phyloP scores from a whole-genome alignment of 64 coral and sea anemone genomes.

The Montipora capricornis region DNA sequence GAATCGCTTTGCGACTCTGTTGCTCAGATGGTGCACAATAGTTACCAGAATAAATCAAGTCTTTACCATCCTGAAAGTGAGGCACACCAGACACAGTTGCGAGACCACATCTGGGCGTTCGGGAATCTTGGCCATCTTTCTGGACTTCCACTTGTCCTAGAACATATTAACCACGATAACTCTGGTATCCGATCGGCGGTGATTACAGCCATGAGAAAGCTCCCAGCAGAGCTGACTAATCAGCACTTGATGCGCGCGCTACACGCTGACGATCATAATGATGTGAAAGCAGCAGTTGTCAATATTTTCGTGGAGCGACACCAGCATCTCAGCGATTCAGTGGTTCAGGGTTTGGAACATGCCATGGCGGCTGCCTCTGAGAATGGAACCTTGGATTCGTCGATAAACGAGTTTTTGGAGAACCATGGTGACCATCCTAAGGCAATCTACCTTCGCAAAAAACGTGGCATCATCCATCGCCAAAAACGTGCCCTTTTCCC shows the following conservation, averaged over 20 bases:
- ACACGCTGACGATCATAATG: conserved; percentile 78
- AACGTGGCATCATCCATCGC: conserved; percentile 58
- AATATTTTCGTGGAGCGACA: conserved; percentile 90
- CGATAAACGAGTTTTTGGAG: conserved; percentile 81
- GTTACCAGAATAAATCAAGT: conserved; percentile 80
- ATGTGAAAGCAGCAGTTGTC: conserved; percentile 90
- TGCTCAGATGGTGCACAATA: conserved; percentile 73
- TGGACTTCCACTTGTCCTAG: conserved; percentile 75
- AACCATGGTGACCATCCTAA: conserved; percentile 86
- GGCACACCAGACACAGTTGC: conserved; percentile 72
- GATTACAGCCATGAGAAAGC: conserved; percentile 84
- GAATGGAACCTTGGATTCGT: conserved; percentile 75
- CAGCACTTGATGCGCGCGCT: conserved; percentile 68
- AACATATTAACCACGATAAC: conserved; percentile 85
- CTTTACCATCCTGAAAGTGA: conserved; percentile 84
- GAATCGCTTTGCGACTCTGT: conserved; percentile 78
- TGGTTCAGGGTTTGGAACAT: conserved; percentile 79
- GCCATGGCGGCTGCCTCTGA: conserved; percentile 82
- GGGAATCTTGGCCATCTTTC: conserved; percentile 93
- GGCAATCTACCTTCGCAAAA: conserved; percentile 68
- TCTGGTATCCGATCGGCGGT: conserved; percentile 91
- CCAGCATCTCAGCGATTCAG: conserved; percentile 61
- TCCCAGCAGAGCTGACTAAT: conserved; percentile 72
- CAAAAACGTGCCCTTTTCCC: conserved; percentile 91
- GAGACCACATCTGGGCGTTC: conserved; percentile 96